Evolutionary conservation across 2,113 vertebrate species (phyloP).

Genomic region (Synodontis membranacea): DNA sequence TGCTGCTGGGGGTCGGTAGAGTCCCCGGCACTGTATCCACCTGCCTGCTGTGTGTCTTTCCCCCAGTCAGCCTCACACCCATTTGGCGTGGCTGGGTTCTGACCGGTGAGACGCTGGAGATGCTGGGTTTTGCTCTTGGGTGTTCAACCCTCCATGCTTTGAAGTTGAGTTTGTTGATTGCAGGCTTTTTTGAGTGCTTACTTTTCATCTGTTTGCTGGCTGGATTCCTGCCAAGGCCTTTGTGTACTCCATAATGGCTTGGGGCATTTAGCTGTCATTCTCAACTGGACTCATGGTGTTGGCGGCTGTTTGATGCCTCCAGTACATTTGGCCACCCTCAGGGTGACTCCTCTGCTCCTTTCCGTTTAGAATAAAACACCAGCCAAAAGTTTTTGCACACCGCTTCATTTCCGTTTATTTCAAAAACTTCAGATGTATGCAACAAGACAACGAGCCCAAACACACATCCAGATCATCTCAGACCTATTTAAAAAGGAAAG

Average conservation of each 20-base stretch:
- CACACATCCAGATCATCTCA: too few species aligned
- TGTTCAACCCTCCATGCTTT: neutral
- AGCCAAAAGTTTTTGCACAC: too few species aligned
- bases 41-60: conserved; percentile 1
- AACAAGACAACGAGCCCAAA: too few species aligned
- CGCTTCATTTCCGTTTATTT: too few species aligned
- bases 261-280: conserved; percentile 9
- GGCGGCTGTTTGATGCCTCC: neutral
- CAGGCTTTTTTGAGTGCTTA: neutral
- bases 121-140: neutral
- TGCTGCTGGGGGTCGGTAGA: neutral
- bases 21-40: neutral
- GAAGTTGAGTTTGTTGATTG: neutral
- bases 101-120: neutral
- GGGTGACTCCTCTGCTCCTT: neutral
- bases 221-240: neutral
- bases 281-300: neutral
- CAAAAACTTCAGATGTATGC: too few species aligned
- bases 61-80: neutral
- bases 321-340: neutral
- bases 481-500: too few species aligned
- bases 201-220: conserved; percentile 1
- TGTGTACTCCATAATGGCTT: neutral
- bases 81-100: neutral
- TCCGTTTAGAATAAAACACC: too few species aligned